Conservation (phyloP, 2,113 vertebrate genomes). For the Oryctolagus cuniculus region mOryCun1.1 NC_091440.1:112664501-112665000, state of each 20-base stretch:
- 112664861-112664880: neutral
- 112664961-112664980: conserved; percentile 14
- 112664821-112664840: neutral
- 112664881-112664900: conserved; percentile 14
- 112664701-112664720: neutral
- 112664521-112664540: too few species aligned
- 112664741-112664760: neutral
- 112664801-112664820: neutral
- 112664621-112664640: neutral
- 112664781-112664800: neutral
- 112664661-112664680: neutral
- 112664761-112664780: neutral
- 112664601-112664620: neutral
- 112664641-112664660: neutral
- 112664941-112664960: conserved; percentile 4
- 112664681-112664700: neutral
- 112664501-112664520: too few species aligned
- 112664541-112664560: neutral
- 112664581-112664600: neutral
- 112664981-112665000: conserved; percentile 31
- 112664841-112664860: neutral
- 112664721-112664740: neutral
- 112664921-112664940: conserved; percentile 1
- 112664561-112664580: neutral
- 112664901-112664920: conserved; percentile 38